Evolutionary conservation across 2,888 invertebrate genomes (phyloP).

Genomic region (Nasonovia ribisnigri): DNA sequence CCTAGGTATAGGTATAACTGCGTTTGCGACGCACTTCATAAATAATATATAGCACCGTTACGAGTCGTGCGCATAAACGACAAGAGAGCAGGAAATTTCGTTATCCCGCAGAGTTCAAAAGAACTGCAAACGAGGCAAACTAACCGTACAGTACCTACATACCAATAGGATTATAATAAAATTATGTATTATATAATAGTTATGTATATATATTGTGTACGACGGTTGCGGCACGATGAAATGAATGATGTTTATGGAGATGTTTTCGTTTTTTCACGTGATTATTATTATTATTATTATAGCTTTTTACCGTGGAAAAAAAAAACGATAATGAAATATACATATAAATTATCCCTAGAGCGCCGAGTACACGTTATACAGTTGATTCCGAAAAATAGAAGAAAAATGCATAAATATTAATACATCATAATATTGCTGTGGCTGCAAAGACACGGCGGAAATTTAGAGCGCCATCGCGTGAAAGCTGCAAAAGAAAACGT

Average conservation of each 20-base stretch:
- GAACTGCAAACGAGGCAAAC: no score
- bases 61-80: not conserved
- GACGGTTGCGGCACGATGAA: not conserved
- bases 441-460: not conserved
- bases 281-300: not conserved
- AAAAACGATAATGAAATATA: not conserved
- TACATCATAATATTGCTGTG: not conserved
- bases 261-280: no score
- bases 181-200: no score
- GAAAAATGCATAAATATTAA: not conserved
- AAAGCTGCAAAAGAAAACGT: not conserved
- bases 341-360: not conserved
- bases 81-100: not conserved
- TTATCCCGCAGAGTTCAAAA: not conserved
- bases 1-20: no score
- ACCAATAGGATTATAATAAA: not conserved
- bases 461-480: no score
- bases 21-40: not conserved
- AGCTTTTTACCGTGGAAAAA: no score
- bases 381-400: not conserved
- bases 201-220: not conserved
- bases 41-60: not conserved
- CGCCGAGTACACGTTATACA: no score
- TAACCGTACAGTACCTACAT: no score
- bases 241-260: not conserved